Percentiles rank a stretch among this genome's conserved stretches.
Conservation (phyloP, 1,140 invertebrate species). For the Plutomurus gul region DNA sequence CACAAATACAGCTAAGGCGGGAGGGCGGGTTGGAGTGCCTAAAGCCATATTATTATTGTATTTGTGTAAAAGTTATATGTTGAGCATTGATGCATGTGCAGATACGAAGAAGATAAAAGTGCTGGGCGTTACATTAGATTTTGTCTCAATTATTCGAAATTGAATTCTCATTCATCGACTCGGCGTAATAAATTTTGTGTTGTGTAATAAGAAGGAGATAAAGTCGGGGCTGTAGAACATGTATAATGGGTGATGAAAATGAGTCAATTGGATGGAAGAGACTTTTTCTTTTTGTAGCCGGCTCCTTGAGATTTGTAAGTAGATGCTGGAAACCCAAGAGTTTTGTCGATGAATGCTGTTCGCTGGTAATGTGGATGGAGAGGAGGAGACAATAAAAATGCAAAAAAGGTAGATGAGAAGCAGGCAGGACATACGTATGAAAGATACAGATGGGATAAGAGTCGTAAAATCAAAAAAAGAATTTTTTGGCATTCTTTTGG, state of each 20-base stretch:
- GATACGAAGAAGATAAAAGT: neutral
- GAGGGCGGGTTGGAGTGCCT: too few relatives aligned
- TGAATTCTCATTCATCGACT: conserved; percentile 27
- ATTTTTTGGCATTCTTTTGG: conserved; percentile 45
- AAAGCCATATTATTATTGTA: too few relatives aligned
- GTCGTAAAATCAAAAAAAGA: conserved; percentile 50
- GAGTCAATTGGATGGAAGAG: conserved; percentile 50
- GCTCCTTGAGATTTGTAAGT: neutral
- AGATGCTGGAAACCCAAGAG: too few relatives aligned
- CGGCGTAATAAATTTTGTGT: conserved; percentile 27
- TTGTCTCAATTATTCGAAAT: conserved; percentile 15
- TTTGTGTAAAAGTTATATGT: neutral
- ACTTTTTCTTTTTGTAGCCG: conserved; percentile 2
- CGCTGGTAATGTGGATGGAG: conserved; percentile 11
- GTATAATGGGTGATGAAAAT: conserved; percentile 45
- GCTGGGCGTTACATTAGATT: neutral
- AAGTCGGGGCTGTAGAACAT: conserved; percentile 2
- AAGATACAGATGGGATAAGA: conserved; percentile 44
- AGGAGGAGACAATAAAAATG: conserved; percentile 42
- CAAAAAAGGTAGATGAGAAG: conserved; percentile 35
- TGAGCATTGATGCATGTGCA: neutral
- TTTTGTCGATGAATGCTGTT: conserved; percentile 23
- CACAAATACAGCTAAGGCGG: too few relatives aligned
- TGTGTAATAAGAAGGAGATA: neutral
- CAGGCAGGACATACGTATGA: conserved; percentile 16